Evolutionary conservation across 2,797 vertebrate species (phyloP).

Genomic region (Toxotes lorentzi): DNA sequence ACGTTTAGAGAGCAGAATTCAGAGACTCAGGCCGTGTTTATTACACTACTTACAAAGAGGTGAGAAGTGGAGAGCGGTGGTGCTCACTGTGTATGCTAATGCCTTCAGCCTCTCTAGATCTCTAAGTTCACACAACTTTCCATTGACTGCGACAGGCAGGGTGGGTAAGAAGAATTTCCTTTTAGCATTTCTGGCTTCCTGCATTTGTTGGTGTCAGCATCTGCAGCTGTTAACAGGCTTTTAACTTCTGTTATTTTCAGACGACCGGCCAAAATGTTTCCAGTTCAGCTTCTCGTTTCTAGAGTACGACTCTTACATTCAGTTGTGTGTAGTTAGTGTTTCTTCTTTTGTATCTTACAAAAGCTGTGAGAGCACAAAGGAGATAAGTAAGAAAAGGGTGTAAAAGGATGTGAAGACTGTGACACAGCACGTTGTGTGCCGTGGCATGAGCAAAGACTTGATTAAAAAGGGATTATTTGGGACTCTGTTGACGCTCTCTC

Average conservation of each 20-base stretch:
- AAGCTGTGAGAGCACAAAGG: neutral
- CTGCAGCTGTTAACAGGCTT: neutral
- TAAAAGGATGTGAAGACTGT: neutral
- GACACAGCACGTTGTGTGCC: conserved; percentile 20
- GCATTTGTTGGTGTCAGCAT: fast-evolving
- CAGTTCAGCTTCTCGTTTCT: neutral
- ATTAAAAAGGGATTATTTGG: conserved; percentile 72
- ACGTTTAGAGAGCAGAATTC: neutral
- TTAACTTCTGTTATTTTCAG: neutral
- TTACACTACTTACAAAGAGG: conserved; percentile 41
- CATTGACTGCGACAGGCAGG: neutral
- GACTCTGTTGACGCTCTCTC: conserved; percentile 30
- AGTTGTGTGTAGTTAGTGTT: neutral
- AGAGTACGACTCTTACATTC: fast-evolving
- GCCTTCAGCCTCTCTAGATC: no score
- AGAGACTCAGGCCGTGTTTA: neutral
- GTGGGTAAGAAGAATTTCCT: neutral
- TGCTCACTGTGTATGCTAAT: conserved; percentile 15
- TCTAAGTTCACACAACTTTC: neutral
- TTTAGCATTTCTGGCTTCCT: neutral
- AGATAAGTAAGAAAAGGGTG: neutral
- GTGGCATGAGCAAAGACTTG: conserved; percentile 29
- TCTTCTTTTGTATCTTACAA: neutral
- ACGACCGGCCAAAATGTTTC: neutral
- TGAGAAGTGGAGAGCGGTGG: conserved; percentile 27